phyloP scores from a whole-genome alignment of 2,797 vertebrate species.

The Sebastes itinus region DNA sequence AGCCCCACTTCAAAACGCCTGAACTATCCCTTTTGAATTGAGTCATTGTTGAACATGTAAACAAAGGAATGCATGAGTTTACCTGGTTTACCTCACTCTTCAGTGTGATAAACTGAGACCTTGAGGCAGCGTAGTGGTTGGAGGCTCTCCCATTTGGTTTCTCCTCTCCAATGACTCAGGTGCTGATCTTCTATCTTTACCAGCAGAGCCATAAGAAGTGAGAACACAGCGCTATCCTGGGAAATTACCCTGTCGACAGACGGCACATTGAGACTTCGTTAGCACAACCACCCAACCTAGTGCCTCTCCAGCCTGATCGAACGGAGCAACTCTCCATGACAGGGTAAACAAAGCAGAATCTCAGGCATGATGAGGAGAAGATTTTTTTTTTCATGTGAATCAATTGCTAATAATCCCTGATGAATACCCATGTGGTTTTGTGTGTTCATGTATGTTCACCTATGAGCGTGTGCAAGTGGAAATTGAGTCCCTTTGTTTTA shows the following conservation, averaged over 20 bases:
- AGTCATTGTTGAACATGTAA: neutral
- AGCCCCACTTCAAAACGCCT: too few relatives aligned
- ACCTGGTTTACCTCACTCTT: neutral
- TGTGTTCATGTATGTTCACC: slow-evolving; percentile 14
- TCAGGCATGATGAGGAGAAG: slow-evolving; percentile 45
- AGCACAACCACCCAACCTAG: slow-evolving; percentile 63
- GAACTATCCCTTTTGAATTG: too few relatives aligned
- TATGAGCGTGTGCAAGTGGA: neutral
- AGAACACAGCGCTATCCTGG: slow-evolving; percentile 66
- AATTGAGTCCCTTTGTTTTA: slow-evolving; percentile 24
- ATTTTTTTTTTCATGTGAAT: slow-evolving; percentile 38
- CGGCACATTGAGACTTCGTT: slow-evolving; percentile 74
- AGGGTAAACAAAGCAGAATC: slow-evolving; percentile 71
- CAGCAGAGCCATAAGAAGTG: slow-evolving; percentile 45
- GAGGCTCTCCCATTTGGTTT: slow-evolving; percentile 35
- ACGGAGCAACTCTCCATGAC: slow-evolving; percentile 57
- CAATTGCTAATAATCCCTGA: slow-evolving; percentile 23
- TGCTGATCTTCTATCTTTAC: slow-evolving; percentile 65
- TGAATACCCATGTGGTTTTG: slow-evolving; percentile 2
- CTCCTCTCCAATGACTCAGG: slow-evolving; percentile 49
- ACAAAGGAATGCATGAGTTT: neutral
- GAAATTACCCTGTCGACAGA: slow-evolving; percentile 79
- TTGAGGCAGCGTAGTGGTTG: neutral
- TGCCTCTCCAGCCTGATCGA: slow-evolving; percentile 65
- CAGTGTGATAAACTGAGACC: neutral